Evolutionary conservation across 2,888 invertebrate genomes (phyloP), one percentile per base, ranked within the genome.

Genomic region (Desoria tigrina): DNA sequence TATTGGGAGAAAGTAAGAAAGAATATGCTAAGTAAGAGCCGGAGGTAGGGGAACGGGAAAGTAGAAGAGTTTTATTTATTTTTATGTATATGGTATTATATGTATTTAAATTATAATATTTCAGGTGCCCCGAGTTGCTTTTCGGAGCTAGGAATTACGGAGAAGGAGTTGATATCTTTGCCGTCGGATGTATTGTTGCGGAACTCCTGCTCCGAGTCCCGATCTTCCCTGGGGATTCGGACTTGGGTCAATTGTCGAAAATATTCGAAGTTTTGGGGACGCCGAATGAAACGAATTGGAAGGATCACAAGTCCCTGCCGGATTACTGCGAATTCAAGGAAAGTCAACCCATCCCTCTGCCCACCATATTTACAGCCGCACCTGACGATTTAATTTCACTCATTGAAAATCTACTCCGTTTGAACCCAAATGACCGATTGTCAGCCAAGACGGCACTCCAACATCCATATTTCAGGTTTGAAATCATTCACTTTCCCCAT

Each of bases 141-240:
- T 97, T 92, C 82, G 99, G 99, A 23, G 94, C 98, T 0, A 85
- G 92, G 54, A 90, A 92, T 78, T 99, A 99, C 81, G 92, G 94
- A 16, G 91, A 90, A 14, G 94, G 94, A 1, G 91, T 99, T 18
- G 99, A 99, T 79, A 95, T 98, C 84, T 99, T 99, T 99, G 97
- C 99, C 2, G 87, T 96, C 14, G 99, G 99, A 2, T 99, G 99
- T 80, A 98, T 99, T 78, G 81, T 99, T 69, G 99, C 96, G 0
- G 99, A 99, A 81, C 83, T 99, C 23, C 81, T 94, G 56, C 82
- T 94, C n/a, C 83, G 94, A 71, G 88, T 90, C 2, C 98, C 99
- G 1, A 90, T 99, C 78, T 84, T 99, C 68, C 94, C 97, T 0
- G 98, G 98, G 6, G 98, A 98, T 77, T 90, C 95, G 0, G 99